These are phyloP conservation scores for Sphyrna mokarran DNA, from an alignment of 2,113 vertebrate genomes.

Conservation along the genomic window DNA sequence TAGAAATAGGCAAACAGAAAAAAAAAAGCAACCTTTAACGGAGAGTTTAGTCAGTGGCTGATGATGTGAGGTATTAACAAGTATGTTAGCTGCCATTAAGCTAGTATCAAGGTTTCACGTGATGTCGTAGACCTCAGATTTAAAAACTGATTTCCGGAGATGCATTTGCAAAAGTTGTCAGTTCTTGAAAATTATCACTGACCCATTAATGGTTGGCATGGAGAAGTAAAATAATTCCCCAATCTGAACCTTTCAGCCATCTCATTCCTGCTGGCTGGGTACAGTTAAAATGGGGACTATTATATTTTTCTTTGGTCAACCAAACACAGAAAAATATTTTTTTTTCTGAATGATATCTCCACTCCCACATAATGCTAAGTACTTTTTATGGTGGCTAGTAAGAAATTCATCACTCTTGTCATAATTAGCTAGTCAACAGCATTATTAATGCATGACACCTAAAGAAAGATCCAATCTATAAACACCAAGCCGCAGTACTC, in stretches of 20 bases:
- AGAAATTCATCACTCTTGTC: slow-evolving; percentile 19
- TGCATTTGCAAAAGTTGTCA: background rate
- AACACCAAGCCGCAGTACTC: background rate
- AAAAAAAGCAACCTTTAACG: background rate
- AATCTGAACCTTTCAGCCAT: background rate
- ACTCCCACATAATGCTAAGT: background rate
- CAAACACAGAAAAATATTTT: background rate
- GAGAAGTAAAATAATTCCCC: background rate
- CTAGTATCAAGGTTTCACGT: background rate
- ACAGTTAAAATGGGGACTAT: background rate
- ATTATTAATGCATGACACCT: background rate
- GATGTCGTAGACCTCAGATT: background rate
- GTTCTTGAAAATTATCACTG: background rate
- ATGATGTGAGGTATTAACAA: background rate
- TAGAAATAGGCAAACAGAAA: background rate
- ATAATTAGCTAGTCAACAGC: slow-evolving; percentile 1
- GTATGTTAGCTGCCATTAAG: background rate
- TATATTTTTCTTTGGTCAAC: background rate
- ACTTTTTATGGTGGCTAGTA: background rate
- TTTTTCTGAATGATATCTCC: background rate
- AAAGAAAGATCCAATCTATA: background rate
- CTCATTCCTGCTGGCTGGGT: background rate
- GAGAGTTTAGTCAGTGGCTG: background rate
- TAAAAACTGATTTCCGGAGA: background rate
- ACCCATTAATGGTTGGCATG: background rate